Evolutionary conservation across 2,797 vertebrate genomes (phyloP).

Genomic region (Chromobotia macracanthus): DNA sequence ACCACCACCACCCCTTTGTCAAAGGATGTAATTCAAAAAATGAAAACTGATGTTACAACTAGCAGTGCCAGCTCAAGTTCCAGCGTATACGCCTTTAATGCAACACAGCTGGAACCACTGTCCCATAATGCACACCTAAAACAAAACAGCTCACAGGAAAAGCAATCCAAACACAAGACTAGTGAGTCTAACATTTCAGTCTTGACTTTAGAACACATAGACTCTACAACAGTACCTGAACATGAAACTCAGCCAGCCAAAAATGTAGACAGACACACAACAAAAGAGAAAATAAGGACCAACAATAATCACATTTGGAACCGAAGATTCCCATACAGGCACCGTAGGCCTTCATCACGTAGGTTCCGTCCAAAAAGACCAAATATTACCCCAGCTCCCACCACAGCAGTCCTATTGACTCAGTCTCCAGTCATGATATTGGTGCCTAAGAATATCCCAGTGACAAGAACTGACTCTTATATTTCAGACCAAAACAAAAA

Average conservation of each 20-base stretch:
- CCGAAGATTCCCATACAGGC: conserved; percentile 70
- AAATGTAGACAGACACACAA: conserved; percentile 48
- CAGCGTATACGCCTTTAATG: conserved; percentile 25
- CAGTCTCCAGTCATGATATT: conserved; percentile 45
- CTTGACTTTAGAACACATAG: conserved; percentile 19
- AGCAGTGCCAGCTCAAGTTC: conserved; percentile 22
- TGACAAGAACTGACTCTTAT: conserved; percentile 27
- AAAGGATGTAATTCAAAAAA: not conserved
- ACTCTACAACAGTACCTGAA: conserved; percentile 48
- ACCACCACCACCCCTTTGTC: conserved; percentile 19
- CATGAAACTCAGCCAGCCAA: conserved; percentile 42
- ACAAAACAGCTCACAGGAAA: conserved; percentile 47
- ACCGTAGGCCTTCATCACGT: conserved; percentile 68
- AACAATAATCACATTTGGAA: conserved; percentile 56
- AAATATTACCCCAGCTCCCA: conserved; percentile 54
- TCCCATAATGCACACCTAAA: conserved; percentile 29
- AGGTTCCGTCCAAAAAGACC: conserved; percentile 65
- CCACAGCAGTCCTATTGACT: conserved; percentile 38
- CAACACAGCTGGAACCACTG: conserved; percentile 43
- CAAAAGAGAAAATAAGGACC: conserved; percentile 56
- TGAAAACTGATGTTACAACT: conserved; percentile 9
- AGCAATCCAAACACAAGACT: conserved; percentile 39
- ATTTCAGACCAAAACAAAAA: conserved; percentile 16
- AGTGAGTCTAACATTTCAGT: conserved; percentile 44
- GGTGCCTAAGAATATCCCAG: conserved; percentile 51